phyloP scores from a whole-genome alignment of 2,888 invertebrate species.

The Mactromeris polynyma region DNA sequence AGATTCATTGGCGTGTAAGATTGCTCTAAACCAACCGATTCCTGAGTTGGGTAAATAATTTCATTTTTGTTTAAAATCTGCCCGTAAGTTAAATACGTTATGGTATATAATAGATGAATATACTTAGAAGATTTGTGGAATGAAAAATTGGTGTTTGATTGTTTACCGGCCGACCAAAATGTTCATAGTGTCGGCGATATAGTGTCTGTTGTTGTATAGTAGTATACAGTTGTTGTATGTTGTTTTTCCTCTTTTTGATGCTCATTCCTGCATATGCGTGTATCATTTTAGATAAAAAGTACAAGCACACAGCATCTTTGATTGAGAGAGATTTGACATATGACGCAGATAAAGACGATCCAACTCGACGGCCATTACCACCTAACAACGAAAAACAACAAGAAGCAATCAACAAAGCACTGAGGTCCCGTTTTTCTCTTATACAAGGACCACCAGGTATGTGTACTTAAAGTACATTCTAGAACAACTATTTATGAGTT shows the following conservation, averaged over 20 bases:
- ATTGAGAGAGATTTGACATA: constrained; percentile 44
- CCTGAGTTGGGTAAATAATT: constrained; percentile 45
- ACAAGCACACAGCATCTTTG: constrained; percentile 20
- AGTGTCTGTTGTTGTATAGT: too few species aligned
- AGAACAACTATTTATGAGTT: neutral
- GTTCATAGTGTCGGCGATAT: too few species aligned
- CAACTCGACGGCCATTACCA: constrained; percentile 21
- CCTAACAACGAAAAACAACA: constrained; percentile 57
- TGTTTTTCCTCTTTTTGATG: too few species aligned
- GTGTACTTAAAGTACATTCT: neutral
- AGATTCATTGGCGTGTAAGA: constrained; percentile 32
- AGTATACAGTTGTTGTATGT: too few species aligned
- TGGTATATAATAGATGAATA: neutral
- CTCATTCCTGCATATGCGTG: neutral
- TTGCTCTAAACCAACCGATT: constrained; percentile 53
- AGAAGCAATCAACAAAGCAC: constrained; percentile 72
- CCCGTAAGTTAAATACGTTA: neutral
- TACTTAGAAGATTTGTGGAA: too few species aligned
- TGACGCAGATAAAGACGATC: constrained; percentile 19
- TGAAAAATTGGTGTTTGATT: too few species aligned
- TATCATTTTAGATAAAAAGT: constrained; percentile 36
- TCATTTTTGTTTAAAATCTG: neutral
- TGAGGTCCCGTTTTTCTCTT: constrained; percentile 66
- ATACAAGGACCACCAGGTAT: constrained; percentile 80
- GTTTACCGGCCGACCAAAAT: too few species aligned